These are phyloP conservation scores for Thunnus albacares DNA, from an alignment of 2,797 vertebrate species.

Conservation along the genomic window DNA sequence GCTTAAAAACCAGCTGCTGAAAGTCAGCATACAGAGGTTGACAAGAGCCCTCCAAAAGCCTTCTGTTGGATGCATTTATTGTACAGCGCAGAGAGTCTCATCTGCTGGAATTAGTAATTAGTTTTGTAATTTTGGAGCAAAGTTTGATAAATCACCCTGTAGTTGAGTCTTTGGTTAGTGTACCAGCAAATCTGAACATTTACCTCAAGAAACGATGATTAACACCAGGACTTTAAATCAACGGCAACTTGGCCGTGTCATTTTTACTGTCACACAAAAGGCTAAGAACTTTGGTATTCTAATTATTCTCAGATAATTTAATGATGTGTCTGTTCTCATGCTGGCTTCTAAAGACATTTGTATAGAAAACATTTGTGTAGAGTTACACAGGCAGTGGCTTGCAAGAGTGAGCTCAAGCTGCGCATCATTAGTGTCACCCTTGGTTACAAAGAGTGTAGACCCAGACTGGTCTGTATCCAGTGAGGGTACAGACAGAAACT, in stretches of 20 bases:
- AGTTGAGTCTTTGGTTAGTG: neutral
- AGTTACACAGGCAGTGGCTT: slow-evolving; percentile 65
- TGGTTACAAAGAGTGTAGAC: slow-evolving; percentile 73
- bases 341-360: slow-evolving; percentile 63
- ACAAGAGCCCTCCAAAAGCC: slow-evolving; percentile 10
- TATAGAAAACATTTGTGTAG: slow-evolving; percentile 58
- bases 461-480: slow-evolving; percentile 69
- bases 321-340: slow-evolving; percentile 65
- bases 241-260: slow-evolving; percentile 24
- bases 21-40: slow-evolving; percentile 3
- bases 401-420: slow-evolving; percentile 78
- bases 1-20: slow-evolving; percentile 50
- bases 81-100: neutral
- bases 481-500: slow-evolving; percentile 66
- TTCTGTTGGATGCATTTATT: neutral
- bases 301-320: slow-evolving; percentile 31
- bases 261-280: slow-evolving; percentile 45
- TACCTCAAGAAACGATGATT: slow-evolving; percentile 11
- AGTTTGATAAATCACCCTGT: neutral
- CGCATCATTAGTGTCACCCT: slow-evolving; percentile 79
- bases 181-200: neutral
- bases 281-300: slow-evolving; percentile 18
- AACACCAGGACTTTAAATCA: slow-evolving; percentile 13
- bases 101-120: neutral
- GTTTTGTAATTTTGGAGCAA: neutral